phyloP scores from a whole-genome alignment of 2,113 vertebrate species.

The Centrocercus urophasianus region DNA sequence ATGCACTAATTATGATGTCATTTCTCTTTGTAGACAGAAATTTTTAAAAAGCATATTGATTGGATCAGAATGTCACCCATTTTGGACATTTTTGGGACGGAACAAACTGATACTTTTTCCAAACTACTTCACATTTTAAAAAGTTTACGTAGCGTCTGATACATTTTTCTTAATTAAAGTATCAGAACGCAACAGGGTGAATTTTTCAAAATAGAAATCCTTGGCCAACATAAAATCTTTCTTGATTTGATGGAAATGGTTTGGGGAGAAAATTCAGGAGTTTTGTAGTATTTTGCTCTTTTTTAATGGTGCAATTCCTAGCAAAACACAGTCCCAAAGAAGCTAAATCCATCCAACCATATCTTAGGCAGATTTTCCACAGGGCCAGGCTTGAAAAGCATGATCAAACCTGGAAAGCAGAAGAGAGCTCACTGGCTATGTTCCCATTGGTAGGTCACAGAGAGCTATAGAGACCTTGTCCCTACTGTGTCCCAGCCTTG shows the following conservation, averaged over 20 bases:
- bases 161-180: neutral
- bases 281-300: neutral
- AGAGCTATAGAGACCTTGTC: neutral
- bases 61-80: constrained; percentile 2
- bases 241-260: neutral
- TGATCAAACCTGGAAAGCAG: neutral
- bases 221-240: neutral
- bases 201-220: neutral
- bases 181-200: neutral
- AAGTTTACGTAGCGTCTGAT: neutral
- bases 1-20: neutral
- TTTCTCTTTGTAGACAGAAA: constrained; percentile 52
- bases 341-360: neutral
- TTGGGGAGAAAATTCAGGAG: neutral
- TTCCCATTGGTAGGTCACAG: neutral
- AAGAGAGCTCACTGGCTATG: neutral
- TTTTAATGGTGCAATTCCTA: neutral
- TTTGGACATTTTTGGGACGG: constrained; percentile 25
- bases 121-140: neutral
- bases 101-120: neutral
- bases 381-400: neutral
- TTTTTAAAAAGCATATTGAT: neutral
- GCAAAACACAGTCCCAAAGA: neutral
- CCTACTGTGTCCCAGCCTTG: fast-evolving
- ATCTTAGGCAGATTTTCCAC: neutral